Evolutionary conservation across 2,113 vertebrate genomes (phyloP).

Genomic region (Cavia porcellus): DNA sequence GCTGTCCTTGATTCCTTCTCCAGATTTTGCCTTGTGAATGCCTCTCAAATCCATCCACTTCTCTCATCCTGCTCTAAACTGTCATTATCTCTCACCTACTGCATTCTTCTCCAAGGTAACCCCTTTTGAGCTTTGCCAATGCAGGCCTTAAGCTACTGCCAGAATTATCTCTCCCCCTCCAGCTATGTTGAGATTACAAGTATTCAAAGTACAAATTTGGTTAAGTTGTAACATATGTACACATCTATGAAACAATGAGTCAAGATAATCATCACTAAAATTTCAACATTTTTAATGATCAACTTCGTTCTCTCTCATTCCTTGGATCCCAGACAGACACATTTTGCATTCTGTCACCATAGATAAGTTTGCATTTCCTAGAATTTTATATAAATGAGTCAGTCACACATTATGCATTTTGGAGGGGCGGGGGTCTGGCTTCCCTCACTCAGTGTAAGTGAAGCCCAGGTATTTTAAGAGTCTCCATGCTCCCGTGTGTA

Average conservation of each 20-base stretch:
- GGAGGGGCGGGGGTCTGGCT: neutral
- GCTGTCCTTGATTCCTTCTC: neutral
- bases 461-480: neutral
- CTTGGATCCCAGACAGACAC: neutral
- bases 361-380: neutral
- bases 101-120: neutral
- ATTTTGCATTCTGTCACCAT: neutral
- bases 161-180: neutral
- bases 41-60: neutral
- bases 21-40: neutral
- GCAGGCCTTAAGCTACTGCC: neutral
- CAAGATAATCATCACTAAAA: neutral
- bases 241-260: neutral
- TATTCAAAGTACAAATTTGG: neutral
- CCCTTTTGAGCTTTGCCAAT: neutral
- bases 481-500: neutral
- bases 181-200: neutral
- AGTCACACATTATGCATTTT: neutral
- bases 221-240: neutral
- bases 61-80: too few species aligned
- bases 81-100: neutral
- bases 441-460: neutral
- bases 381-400: neutral
- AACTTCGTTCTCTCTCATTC: neutral
- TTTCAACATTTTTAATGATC: neutral